phyloP scores from a whole-genome alignment of 2,113 vertebrate genomes.

The Amblyornis subalaris region DNA sequence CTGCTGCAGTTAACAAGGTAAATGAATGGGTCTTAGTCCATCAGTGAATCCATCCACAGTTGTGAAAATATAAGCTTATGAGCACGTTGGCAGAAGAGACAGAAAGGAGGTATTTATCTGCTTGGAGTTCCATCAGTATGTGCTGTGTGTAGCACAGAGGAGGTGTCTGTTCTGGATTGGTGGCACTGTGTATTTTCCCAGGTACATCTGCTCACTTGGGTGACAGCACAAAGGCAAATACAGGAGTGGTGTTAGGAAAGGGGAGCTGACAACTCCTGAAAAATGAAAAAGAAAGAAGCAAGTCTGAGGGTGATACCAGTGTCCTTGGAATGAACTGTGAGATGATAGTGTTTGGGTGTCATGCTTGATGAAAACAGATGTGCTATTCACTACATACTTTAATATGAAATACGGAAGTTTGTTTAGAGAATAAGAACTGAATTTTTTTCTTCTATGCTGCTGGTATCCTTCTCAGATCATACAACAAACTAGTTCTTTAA shows the following conservation, averaged over 20 bases:
- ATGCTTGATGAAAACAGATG: neutral
- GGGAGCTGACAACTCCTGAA: neutral
- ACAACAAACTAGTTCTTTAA: neutral
- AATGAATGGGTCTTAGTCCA: neutral
- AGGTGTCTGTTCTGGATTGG: neutral
- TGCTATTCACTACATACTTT: neutral
- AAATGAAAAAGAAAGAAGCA: neutral
- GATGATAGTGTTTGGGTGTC: neutral
- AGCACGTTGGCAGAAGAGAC: neutral
- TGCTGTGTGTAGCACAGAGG: neutral
- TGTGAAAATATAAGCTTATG: neutral
- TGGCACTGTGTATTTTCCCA: neutral
- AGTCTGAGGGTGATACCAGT: neutral
- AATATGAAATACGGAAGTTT: neutral
- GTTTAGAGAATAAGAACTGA: neutral
- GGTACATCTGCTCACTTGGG: neutral
- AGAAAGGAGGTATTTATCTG: neutral
- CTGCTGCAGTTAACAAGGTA: neutral
- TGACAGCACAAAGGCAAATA: neutral
- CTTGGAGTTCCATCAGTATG: neutral
- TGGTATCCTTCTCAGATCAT: neutral
- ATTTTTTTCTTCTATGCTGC: neutral
- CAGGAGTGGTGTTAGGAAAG: neutral
- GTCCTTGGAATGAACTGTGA: neutral
- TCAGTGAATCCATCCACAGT: neutral